These are phyloP conservation scores for Gallinago jamesoni DNA, from an alignment of 2,113 vertebrate species.

Conservation along the genomic window DNA sequence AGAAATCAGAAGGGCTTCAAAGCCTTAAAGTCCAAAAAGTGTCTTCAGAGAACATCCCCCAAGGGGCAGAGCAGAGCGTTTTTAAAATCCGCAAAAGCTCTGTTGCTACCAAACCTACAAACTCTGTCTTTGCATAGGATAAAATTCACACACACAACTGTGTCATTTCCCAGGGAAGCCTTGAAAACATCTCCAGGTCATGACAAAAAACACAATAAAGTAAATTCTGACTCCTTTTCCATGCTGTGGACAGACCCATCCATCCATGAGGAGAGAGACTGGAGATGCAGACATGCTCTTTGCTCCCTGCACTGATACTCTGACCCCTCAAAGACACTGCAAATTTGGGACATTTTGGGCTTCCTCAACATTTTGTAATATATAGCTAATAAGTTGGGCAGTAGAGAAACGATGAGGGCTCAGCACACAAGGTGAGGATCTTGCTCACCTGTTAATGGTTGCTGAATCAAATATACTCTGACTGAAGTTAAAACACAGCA, in stretches of 20 bases:
- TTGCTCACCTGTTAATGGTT: background rate
- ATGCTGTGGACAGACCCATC: background rate
- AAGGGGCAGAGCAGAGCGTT: background rate
- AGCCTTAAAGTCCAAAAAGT: background rate
- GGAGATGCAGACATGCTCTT: background rate
- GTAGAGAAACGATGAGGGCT: background rate
- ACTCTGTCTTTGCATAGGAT: background rate
- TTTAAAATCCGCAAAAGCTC: background rate
- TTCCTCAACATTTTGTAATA: background rate
- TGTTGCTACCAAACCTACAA: background rate
- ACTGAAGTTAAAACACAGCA: background rate
- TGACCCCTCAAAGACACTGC: background rate
- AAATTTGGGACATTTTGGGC: background rate
- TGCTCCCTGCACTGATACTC: background rate
- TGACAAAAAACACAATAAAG: accelerated
- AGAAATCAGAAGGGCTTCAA: background rate
- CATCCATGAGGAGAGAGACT: background rate
- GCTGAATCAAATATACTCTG: background rate
- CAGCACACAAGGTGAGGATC: background rate
- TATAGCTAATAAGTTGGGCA: background rate
- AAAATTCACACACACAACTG: background rate
- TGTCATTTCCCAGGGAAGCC: background rate
- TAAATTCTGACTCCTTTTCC: background rate
- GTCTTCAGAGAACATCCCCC: background rate
- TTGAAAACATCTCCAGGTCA: background rate